Evolutionary conservation across 2,797 vertebrate genomes (phyloP).

Genomic region (Pyrocephalus nanus): DNA sequence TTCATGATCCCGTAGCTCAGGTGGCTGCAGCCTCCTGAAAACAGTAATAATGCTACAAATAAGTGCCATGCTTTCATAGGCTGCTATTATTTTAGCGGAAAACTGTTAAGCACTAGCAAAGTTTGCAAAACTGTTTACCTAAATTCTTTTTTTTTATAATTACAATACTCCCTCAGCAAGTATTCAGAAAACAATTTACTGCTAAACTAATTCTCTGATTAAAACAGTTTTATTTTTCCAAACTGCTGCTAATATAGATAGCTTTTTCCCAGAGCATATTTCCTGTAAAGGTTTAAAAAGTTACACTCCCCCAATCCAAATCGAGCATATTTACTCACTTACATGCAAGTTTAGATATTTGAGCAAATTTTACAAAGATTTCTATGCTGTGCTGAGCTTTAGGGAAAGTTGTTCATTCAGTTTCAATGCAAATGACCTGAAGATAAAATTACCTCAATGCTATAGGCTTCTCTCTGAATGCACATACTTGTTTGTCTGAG

Average conservation of each 20-base stretch:
- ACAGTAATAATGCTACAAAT: neutral
- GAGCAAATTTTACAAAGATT: neutral
- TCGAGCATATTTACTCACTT: neutral
- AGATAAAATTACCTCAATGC: slow-evolving; percentile 12
- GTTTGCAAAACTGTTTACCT: neutral
- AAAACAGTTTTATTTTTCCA: neutral
- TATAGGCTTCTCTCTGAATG: neutral
- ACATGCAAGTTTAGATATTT: neutral
- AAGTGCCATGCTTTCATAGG: neutral
- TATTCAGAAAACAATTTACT: neutral
- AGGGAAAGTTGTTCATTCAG: neutral
- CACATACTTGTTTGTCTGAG: slow-evolving; percentile 14
- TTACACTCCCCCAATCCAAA: neutral
- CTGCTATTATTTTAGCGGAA: neutral
- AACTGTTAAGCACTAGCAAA: neutral
- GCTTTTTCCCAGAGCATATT: neutral
- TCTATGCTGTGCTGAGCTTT: neutral
- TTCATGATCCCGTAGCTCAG: neutral
- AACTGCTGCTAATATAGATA: neutral
- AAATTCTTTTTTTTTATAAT: no score
- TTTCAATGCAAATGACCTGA: slow-evolving; percentile 11
- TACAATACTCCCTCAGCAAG: neutral
- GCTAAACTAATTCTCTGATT: neutral
- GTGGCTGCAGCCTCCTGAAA: neutral
- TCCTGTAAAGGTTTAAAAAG: neutral